Base-by-base conservation (phyloP, 2,113 vertebrate species). In the Cygnus buccinator region DNA sequence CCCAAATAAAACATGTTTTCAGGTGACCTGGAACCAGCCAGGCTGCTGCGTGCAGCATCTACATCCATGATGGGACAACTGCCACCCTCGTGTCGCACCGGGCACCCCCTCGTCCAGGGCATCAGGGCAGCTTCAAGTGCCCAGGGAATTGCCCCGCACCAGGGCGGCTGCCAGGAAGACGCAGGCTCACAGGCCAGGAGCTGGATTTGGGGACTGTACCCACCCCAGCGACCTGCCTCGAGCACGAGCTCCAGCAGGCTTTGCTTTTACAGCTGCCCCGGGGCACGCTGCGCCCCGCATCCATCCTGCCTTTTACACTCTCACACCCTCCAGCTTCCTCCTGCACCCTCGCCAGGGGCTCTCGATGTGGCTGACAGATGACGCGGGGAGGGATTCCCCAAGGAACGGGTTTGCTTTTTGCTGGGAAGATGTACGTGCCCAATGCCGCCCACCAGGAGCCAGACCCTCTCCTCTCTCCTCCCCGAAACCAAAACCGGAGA, bases 91-190 rank as follows among this genome's bases (percentile, higher is more conserved):
- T 3, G 22, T 50, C 29, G 35, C 20, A 5, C 41, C 5, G 3
- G 41, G 23, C 8, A 37, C 3, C 13, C 12, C 37, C 84, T 19
- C 5, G 2, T 7, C 20, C 10, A 3, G 48, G 41, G 3, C 48
- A 18, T 8, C 4, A 5, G 52, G 59, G 15, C 55, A n/a, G 22
- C 3, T 1, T 7, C 29, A 48, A 46, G 57, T 3, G 0, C 57
- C 22, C 41, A 2, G 50, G 31, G 41, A 33, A 67, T 15, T 1
- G 48, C 19, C 35, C 9, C 0, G 1, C 1, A 4, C 11, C 2
- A 1, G 58, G 29, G 35, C 31, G 20, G 29, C 57, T 25, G 10
- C 0, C 0, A 4, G 67, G 48, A 52, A 35, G 84, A 46, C 11
- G 31, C 16, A 15, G 39, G 29, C 33, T 65, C 72, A 10, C 37